Percentiles rank a stretch among this genome's conserved stretches.
Conservation (phyloP, 2,113 vertebrate genomes). For the Globicephala melas region DNA sequence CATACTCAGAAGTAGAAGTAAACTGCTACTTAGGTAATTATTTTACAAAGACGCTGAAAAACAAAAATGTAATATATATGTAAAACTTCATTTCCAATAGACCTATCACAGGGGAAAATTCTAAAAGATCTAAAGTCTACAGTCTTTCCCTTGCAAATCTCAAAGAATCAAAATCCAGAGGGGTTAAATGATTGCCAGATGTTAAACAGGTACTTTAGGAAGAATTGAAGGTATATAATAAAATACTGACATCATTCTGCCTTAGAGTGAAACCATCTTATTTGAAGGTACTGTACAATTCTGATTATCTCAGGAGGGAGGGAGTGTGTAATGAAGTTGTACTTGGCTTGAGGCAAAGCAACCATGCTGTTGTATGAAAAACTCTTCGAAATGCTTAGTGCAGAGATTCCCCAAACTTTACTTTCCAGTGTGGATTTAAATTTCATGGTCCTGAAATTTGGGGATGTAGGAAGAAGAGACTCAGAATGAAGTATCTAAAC, state of each 20-base stretch:
- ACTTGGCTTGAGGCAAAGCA: neutral
- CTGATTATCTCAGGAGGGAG: neutral
- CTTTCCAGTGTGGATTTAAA: neutral
- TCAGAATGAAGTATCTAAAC: neutral
- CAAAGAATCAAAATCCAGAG: constrained; percentile 3
- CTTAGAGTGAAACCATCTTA: neutral
- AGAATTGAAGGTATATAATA: neutral
- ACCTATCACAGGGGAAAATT: neutral
- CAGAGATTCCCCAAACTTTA: neutral
- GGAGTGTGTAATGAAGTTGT: neutral
- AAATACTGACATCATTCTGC: neutral
- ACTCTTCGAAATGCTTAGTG: neutral
- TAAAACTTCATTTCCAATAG: constrained; percentile 5
- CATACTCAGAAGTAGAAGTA: neutral
- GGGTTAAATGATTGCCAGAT: neutral
- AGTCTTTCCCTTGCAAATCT: neutral
- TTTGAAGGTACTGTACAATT: neutral
- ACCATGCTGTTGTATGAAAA: neutral
- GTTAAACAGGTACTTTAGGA: neutral
- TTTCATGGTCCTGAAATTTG: neutral
- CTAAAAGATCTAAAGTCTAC: neutral
- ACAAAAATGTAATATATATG: neutral
- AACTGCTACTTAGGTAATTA: neutral
- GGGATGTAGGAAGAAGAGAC: neutral
- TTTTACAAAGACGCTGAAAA: neutral